A percentile compares a stretch with the other conserved stretches of the same genome.
Conservation (phyloP, 2,888 invertebrate genomes). For the Lepidocyrtoides sp. region DNA sequence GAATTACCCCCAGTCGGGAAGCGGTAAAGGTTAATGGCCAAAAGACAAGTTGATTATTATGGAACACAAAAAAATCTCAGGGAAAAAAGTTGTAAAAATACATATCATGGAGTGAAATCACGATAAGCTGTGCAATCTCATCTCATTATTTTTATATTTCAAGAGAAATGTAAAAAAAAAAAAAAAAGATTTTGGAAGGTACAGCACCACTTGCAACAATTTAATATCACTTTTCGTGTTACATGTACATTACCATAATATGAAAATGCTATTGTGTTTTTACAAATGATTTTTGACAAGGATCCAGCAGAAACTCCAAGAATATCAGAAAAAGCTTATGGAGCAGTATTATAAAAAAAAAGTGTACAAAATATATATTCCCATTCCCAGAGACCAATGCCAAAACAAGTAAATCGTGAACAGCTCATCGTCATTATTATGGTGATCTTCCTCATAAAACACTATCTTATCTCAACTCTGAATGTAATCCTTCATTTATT, state of each 20-base stretch:
- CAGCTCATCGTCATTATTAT: slow-evolving; percentile 16
- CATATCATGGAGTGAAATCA: not conserved
- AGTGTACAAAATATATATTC: too few relatives aligned
- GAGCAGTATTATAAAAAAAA: not conserved
- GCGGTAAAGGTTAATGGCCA: slow-evolving; percentile 63
- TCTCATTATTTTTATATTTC: not conserved
- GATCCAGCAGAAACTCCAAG: slow-evolving; percentile 51
- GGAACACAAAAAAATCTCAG: slow-evolving; percentile 21
- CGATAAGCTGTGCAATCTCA: not conserved
- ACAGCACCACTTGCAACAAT: slow-evolving; percentile 28
- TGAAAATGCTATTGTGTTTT: not conserved
- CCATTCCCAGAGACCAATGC: not conserved
- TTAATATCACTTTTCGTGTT: not conserved
- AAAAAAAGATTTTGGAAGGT: not conserved
- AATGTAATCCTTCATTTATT: slow-evolving; percentile 4
- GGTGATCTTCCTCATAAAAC: not conserved
- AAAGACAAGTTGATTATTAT: slow-evolving; percentile 16
- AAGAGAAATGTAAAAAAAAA: not conserved
- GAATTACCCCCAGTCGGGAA: not conserved
- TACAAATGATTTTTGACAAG: slow-evolving; percentile 38
- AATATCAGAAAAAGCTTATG: not conserved
- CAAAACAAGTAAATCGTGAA: slow-evolving; percentile 34
- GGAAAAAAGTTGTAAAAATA: slow-evolving; percentile 24
- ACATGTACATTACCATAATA: slow-evolving; percentile 17
- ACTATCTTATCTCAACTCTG: not conserved